phyloP scores from a whole-genome alignment of 2,113 vertebrate species.

The Scolopax mira region DNA sequence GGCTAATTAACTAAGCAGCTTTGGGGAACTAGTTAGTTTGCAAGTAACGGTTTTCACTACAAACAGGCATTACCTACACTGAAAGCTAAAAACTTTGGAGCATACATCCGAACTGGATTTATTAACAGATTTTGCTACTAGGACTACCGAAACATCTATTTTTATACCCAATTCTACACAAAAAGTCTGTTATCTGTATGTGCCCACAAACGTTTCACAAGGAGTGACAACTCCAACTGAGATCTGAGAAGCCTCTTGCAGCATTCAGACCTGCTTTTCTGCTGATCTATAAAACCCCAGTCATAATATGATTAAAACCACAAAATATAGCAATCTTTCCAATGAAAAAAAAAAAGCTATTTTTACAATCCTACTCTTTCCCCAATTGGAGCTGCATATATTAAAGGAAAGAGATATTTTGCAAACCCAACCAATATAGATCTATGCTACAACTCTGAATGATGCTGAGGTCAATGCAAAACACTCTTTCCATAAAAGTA shows the following conservation, averaged over 20 bases:
- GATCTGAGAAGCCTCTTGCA: background rate
- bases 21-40: conserved; percentile 39
- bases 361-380: background rate
- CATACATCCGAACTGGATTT: background rate
- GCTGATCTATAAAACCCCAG: background rate
- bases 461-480: background rate
- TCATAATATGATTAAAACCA: background rate
- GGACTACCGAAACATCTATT: background rate
- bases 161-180: background rate
- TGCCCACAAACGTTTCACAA: background rate
- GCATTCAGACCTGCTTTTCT: background rate
- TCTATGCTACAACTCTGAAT: background rate
- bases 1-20: conserved; percentile 63
- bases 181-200: background rate
- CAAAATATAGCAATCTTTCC: background rate
- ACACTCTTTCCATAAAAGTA: background rate
- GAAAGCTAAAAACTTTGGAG: background rate
- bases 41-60: background rate
- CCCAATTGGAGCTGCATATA: background rate
- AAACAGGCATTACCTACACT: background rate
- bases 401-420: background rate
- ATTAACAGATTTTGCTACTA: background rate
- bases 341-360: background rate
- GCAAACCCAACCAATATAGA: background rate
- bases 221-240: background rate